Evolutionary conservation across 2,113 vertebrate genomes (phyloP).

Genomic region (Halcyon malimbica): DNA sequence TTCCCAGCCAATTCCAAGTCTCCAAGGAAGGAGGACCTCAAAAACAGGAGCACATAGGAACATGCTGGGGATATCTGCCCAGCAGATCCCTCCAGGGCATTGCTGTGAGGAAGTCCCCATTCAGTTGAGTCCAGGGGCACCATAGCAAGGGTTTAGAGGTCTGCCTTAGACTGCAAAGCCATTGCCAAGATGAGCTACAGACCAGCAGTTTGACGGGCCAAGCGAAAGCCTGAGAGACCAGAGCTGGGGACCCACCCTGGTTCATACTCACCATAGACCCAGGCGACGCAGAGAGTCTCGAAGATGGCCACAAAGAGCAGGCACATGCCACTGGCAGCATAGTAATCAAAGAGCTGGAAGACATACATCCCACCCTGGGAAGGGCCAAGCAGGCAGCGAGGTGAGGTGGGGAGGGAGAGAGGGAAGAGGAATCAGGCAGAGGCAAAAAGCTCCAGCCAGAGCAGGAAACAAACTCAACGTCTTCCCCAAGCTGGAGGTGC

Average conservation of each 20-base stretch:
- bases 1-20: neutral
- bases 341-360: constrained; percentile 98
- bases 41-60: neutral
- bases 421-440: constrained; percentile 7
- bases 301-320: constrained; percentile 95
- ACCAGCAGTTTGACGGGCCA: neutral
- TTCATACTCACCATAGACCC: constrained; percentile 91
- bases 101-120: neutral
- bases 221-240: neutral
- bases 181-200: neutral
- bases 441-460: neutral
- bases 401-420: neutral
- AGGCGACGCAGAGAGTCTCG: constrained; percentile 91
- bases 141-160: neutral
- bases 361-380: constrained; percentile 97
- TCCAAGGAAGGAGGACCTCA: neutral
- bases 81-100: neutral
- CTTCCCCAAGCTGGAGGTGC: neutral
- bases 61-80: neutral
- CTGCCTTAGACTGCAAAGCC: neutral
- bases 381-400: neutral
- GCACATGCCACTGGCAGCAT: constrained; percentile 96
- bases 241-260: neutral
- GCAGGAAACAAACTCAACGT: neutral
- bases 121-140: neutral